Base-by-base conservation (phyloP, 2,113 vertebrate species). In the Microcebus ravelobensis region DNA sequence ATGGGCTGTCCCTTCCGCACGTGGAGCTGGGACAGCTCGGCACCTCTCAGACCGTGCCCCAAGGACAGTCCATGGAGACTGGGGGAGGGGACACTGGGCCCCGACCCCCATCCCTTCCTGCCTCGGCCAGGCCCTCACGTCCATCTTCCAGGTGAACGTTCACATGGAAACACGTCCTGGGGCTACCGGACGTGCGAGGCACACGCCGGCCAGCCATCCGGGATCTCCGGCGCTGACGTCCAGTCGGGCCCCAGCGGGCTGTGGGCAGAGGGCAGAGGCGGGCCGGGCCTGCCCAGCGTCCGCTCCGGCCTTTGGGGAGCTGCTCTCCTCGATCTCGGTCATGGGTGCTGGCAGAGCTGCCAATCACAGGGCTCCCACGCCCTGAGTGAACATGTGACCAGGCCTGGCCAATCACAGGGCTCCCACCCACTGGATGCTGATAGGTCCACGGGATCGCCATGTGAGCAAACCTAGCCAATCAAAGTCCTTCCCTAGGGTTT, bases 41-140 rank as follows among this genome's bases (percentile, higher is more conserved):
- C 2, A 5, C 25, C 45, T 55, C 23, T 39, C 6, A 48, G 17
- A 8, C 15, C 13, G 82, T 3, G 50, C 74, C 23, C 45, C 29
- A 0, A 9, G 13, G 20, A 20, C 2, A 3, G 23, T 27, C 71
- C 4, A 21, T 52, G 11, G 5, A 45, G 29, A 18, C 3, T 31
- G 70, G 29, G 21, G 17, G 36, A 27, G 9, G 10, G 45, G 52
- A 10, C 36, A 7, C 13, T 29, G 55, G 14, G 21, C 52, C 20
- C 4, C 5, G 20, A 18, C 27, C 18, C 18, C 50, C 67, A 1
- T 25, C 29, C n/a, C 27, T 52, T 80, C 12, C 61, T 31, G 23
- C 76, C 67, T 27, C 36, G 9, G 6, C 79, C 29, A 21, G 23
- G 59, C 87, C 3, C 14, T 15, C 4, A 10, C 9, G 2, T 11